Percentiles rank a stretch among this genome's conserved stretches.
phyloP scores from a whole-genome alignment of 2,113 vertebrate species.

The Lagopus muta region DNA sequence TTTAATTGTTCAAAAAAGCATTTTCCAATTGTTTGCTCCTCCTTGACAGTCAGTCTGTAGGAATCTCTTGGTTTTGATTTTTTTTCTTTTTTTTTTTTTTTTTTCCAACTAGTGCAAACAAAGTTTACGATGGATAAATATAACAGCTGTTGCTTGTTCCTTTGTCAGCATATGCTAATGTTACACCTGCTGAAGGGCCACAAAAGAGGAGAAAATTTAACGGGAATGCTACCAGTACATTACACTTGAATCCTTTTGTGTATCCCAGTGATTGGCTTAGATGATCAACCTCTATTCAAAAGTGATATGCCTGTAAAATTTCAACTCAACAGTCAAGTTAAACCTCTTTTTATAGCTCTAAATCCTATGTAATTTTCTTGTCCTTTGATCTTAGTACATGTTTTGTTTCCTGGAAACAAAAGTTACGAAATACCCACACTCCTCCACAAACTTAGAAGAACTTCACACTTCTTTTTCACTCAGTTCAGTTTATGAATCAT shows the following conservation, averaged over 20 bases:
- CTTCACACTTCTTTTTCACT: not conserved
- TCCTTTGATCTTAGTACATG: not conserved
- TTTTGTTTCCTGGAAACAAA: not conserved
- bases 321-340: not conserved
- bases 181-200: not conserved
- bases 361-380: not conserved
- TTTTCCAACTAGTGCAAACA: not conserved
- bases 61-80: not conserved
- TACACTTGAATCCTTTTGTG: not conserved
- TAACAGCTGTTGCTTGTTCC: not conserved
- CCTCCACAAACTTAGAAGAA: not conserved
- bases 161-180: not conserved
- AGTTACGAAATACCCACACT: not conserved
- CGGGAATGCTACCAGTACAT: rapidly evolving
- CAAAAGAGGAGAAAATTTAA: not conserved
- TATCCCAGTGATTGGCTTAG: not conserved
- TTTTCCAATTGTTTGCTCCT: not conserved
- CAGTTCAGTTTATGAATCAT: not conserved
- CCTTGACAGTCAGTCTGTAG: not conserved
- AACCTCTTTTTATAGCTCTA: not conserved
- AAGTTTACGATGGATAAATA: not conserved
- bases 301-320: not conserved
- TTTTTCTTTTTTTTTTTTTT: not conserved
- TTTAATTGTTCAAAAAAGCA: not conserved
- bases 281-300: not conserved